Percentiles rank a stretch among this genome's conserved stretches.
Conservation (phyloP, 2,797 vertebrate species). For the Benthosema pterotum region DNA sequence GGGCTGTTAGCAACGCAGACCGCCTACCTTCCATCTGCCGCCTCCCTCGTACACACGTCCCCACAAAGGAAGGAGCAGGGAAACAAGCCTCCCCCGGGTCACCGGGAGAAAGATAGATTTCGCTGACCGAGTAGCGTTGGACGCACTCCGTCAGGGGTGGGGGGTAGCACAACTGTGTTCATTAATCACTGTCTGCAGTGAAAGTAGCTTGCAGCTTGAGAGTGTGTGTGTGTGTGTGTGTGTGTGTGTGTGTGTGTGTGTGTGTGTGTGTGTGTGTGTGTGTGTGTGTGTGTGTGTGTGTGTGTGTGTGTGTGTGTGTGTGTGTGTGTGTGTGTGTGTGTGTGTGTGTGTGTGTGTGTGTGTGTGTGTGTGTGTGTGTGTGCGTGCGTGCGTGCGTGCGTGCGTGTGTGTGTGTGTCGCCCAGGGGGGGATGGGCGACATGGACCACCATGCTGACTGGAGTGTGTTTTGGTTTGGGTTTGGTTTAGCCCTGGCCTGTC, state of each 20-base stretch:
- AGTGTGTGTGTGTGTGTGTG: no score
- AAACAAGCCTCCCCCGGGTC: constrained; percentile 68
- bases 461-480: constrained; percentile 24
- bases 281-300: no score
- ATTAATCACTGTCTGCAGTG: constrained; percentile 73
- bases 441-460: constrained; percentile 62
- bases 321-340: no score
- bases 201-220: constrained; percentile 52
- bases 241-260: no score
- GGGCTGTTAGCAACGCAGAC: constrained; percentile 61
- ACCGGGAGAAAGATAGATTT: constrained; percentile 55
- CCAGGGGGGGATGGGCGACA: constrained; percentile 12
- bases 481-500: constrained; percentile 38
- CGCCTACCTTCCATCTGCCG: constrained; percentile 69
- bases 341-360: no score
- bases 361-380: no score
- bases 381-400: no score
- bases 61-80: constrained; percentile 59
- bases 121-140: constrained; percentile 65
- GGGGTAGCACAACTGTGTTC: constrained; percentile 47
- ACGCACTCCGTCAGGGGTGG: constrained; percentile 24
- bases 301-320: no score
- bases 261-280: no score
- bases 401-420: constrained; percentile 21
- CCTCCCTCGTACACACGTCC: constrained; percentile 42